phyloP scores from a whole-genome alignment of 1,140 invertebrate species.

The Anthonomus grandis region DNA sequence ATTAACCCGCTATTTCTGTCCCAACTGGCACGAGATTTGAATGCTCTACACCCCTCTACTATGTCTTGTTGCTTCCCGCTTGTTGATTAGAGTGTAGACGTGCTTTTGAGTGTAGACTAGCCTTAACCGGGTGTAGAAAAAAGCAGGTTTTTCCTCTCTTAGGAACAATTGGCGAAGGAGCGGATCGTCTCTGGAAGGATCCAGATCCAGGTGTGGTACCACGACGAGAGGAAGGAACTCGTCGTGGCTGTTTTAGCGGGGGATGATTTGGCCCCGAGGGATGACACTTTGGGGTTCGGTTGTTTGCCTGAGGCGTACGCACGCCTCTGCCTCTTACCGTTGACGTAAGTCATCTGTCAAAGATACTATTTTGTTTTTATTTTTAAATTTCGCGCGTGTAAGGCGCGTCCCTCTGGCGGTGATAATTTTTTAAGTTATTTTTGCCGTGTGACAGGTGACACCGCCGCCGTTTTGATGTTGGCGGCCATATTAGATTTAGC shows the following conservation, averaged over 20 bases:
- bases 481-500: too few relatives aligned
- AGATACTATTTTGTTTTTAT: too few relatives aligned
- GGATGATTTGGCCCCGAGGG: conserved; percentile 73
- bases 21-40: conserved; percentile 57
- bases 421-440: too few relatives aligned
- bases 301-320: conserved; percentile 77
- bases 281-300: conserved; percentile 71
- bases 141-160: conserved; percentile 31
- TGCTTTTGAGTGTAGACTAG: neutral
- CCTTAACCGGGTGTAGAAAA: neutral
- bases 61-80: conserved; percentile 24
- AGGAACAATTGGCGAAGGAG: conserved; percentile 73
- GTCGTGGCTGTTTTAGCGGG: conserved; percentile 79
- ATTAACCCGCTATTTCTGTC: conserved; percentile 48
- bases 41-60: conserved; percentile 26
- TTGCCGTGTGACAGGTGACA: too few relatives aligned
- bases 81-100: conserved; percentile 8
- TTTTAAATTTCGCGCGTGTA: too few relatives aligned
- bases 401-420: too few relatives aligned
- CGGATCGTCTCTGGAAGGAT: conserved; percentile 70
- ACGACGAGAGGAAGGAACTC: conserved; percentile 73
- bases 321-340: conserved; percentile 71
- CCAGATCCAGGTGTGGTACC: conserved; percentile 84
- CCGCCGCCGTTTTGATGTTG: too few relatives aligned
- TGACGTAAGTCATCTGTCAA: conserved; percentile 59